These are phyloP conservation scores for Murina feae DNA, from an alignment of 2,113 vertebrate species.

Conservation along the genomic window DNA sequence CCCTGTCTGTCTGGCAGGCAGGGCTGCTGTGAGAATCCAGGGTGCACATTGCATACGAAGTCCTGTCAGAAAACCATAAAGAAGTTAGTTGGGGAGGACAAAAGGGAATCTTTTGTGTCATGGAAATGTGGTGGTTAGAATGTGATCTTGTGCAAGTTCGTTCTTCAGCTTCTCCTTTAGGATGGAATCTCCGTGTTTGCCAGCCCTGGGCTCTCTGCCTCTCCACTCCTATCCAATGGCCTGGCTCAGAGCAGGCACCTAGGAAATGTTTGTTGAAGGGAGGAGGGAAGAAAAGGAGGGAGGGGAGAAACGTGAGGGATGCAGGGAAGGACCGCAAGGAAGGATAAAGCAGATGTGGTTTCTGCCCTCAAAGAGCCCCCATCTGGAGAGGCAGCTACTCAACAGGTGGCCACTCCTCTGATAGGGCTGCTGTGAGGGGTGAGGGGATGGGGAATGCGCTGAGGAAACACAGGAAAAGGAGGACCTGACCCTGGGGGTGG, in stretches of 20 bases:
- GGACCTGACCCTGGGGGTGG: neutral
- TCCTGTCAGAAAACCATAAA: neutral
- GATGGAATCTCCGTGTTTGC: neutral
- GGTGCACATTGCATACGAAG: neutral
- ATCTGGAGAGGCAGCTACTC: neutral
- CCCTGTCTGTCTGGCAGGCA: neutral
- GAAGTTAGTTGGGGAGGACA: neutral
- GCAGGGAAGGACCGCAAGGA: neutral
- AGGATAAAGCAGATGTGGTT: neutral
- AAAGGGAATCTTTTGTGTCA: neutral
- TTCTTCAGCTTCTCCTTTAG: neutral
- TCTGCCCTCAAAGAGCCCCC: neutral
- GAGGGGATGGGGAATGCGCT: accelerated
- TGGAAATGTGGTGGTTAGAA: neutral
- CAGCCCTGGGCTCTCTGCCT: neutral
- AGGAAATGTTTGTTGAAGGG: neutral
- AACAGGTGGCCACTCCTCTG: neutral
- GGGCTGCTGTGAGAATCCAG: neutral
- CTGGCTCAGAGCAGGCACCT: neutral
- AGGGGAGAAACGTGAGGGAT: accelerated
- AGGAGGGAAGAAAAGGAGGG: neutral
- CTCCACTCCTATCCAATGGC: neutral
- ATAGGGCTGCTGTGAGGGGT: neutral
- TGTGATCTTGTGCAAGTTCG: neutral
- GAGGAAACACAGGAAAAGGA: neutral